A percentile compares a stretch with the other conserved stretches of the same genome.
phyloP scores from a whole-genome alignment of 1,140 invertebrate species.

The Pseudachorutes palmiensis region DNA sequence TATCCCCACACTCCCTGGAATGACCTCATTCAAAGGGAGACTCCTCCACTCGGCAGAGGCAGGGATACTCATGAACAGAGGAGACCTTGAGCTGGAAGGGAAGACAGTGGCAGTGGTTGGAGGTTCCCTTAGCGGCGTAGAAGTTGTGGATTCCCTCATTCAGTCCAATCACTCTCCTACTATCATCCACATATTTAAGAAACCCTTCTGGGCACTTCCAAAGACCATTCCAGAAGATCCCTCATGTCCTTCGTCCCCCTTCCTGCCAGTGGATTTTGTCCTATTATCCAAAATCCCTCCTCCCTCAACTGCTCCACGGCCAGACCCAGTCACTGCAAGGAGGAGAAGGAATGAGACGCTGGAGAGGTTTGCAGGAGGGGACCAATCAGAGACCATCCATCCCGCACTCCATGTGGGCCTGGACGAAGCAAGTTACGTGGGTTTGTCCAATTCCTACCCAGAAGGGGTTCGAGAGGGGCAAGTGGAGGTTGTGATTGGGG shows the following conservation, averaged over 20 bases:
- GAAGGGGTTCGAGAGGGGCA: background rate
- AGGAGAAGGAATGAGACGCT: background rate
- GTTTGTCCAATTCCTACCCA: background rate
- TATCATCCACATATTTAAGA: background rate
- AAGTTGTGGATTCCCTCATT: background rate
- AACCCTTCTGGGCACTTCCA: constrained; percentile 5
- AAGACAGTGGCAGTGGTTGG: constrained; percentile 6
- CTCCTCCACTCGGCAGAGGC: background rate
- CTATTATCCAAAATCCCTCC: background rate
- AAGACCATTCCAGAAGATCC: background rate
- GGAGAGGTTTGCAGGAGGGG: background rate
- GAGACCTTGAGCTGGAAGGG: background rate
- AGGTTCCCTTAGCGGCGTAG: background rate
- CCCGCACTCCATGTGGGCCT: background rate
- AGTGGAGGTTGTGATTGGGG: background rate
- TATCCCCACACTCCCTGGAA: constrained; percentile 3
- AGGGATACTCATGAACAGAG: background rate
- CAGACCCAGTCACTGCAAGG: no score
- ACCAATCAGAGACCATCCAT: background rate
- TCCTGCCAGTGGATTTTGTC: constrained; percentile 3
- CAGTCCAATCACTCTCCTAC: background rate
- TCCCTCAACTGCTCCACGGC: background rate
- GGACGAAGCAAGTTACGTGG: background rate
- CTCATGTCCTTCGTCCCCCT: background rate
- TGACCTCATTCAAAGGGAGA: background rate